Percentiles rank a stretch among this genome's conserved stretches.
phyloP scores from a whole-genome alignment of 2,113 vertebrate genomes.

The Notiomystis cincta region DNA sequence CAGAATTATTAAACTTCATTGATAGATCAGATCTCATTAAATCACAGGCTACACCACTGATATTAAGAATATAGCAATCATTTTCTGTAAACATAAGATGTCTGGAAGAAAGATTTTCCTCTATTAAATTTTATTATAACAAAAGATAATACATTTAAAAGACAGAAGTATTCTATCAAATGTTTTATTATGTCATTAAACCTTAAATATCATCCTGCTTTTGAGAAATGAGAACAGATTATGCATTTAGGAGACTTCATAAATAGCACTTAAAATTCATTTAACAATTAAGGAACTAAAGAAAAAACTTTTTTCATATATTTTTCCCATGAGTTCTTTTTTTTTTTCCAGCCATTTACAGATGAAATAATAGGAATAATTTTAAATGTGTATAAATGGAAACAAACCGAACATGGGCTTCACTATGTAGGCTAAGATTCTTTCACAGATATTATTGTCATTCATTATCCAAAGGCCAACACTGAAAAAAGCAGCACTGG shows the following conservation, averaged over 20 bases:
- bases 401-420: neutral
- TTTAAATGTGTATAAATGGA: neutral
- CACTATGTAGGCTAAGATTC: neutral
- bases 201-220: neutral
- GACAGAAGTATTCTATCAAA: neutral
- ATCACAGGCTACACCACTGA: neutral
- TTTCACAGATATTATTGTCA: neutral
- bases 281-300: neutral
- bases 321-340: neutral
- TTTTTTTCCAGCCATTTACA: neutral
- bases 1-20: neutral
- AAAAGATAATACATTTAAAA: neutral
- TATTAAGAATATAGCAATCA: slow-evolving; percentile 8
- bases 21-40: slow-evolving; percentile 37
- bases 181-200: neutral
- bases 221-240: neutral
- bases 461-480: neutral
- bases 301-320: neutral
- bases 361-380: neutral
- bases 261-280: neutral
- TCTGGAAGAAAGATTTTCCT: neutral
- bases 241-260: neutral
- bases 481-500: neutral
- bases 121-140: neutral
- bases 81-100: neutral